Percentiles rank a stretch among this genome's conserved stretches.
These are phyloP conservation scores for Crotalus horridus DNA, from an alignment of 2,113 vertebrate species.

Conservation along the genomic window DNA sequence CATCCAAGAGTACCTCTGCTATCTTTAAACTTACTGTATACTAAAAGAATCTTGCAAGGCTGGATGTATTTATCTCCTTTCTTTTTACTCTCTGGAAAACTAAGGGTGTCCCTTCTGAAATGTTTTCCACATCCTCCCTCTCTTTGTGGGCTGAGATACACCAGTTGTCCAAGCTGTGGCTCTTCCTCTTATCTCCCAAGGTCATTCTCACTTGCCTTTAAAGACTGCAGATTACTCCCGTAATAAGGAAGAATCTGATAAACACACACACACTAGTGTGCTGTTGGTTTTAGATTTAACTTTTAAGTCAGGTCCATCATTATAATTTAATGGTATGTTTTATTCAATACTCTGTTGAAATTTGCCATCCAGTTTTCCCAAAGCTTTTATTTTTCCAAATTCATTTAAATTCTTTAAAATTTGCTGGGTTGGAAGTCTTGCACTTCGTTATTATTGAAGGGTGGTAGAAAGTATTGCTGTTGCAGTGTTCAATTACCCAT, in stretches of 20 bases:
- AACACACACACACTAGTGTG: background rate
- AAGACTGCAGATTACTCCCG: background rate
- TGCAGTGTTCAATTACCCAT: background rate
- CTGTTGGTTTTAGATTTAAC: background rate
- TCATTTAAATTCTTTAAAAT: background rate
- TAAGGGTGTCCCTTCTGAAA: background rate
- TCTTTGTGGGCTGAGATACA: background rate
- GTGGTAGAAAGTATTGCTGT: background rate
- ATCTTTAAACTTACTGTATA: background rate
- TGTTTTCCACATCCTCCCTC: background rate
- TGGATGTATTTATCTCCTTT: background rate
- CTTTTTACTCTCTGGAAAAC: background rate
- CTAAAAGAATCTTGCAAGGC: background rate
- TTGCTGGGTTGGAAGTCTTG: background rate
- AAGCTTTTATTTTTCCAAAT: background rate
- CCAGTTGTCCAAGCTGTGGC: background rate
- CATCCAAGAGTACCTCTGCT: background rate
- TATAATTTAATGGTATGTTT: background rate
- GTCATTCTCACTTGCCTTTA: background rate
- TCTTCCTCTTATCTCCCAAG: background rate
- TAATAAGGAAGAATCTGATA: background rate
- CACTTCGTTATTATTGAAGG: background rate
- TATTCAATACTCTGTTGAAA: background rate
- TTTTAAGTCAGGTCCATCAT: background rate
- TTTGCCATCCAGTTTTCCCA: background rate